Base-by-base conservation (phyloP, 2,797 vertebrate species). In the Rhodeus uyekii region DNA sequence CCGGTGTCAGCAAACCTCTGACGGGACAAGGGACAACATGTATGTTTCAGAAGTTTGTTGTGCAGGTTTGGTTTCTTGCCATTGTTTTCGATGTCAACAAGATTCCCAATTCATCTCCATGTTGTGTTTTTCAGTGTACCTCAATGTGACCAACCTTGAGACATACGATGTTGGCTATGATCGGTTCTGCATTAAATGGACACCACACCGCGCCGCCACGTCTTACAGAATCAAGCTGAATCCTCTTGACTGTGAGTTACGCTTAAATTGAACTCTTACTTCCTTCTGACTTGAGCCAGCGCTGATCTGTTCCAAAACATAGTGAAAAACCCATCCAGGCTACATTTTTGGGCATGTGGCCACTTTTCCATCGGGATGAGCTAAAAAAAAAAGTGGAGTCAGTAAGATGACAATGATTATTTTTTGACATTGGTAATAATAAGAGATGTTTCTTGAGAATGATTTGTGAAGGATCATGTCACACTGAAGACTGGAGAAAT, bases 201-300 rank as follows among this genome's bases (percentile, higher is more conserved):
- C 92, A 0, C 90, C 97, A 86, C 98, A 99, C 86, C 86, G 97
- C 2, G 93, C 96, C 3, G 98, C 97, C 13, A 96, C 97, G 0
- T 99, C 98, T 1, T 99, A 99, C 93, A 95, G 97, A 87, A 94
- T 99, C 84, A 97, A 96, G 55, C 93, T 99, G 58, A 94, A 94
- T 85, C 98, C 98, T 5, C 42, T 89, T 13, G 95, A 98, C 92
- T 93, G 98, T 97, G 90, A 90, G 91, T 94, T 72, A 68, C 8
- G 29, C 34, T 46, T 32, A 29, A 12, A 10, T 32, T 53, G 2
- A 29, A 60, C 58, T 14, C 6, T 29, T 5, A 60, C 5, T 58
- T 27, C 12, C 24, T 24, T 55, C n/a, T 19, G 32, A 10, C 16
- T 34, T 19, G 18, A 19, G 29, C 27, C 29, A 46, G 16, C 68